Percentiles rank a stretch among this genome's conserved stretches.
phyloP scores from a whole-genome alignment of 2,113 vertebrate species.

The Hyperoodon ampullatus region DNA sequence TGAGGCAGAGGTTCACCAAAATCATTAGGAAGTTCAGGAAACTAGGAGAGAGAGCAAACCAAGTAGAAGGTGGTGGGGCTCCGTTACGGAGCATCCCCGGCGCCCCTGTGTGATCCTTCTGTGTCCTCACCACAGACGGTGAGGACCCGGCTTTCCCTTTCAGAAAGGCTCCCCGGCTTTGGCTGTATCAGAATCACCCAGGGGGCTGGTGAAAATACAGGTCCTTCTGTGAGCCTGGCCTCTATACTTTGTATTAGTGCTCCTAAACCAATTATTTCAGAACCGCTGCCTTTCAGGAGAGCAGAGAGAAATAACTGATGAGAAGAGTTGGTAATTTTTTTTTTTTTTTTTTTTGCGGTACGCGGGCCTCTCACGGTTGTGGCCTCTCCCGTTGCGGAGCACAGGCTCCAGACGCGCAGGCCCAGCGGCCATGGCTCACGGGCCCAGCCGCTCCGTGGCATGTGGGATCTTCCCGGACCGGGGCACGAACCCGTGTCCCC shows the following conservation, averaged over 20 bases:
- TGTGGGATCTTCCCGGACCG: too few species aligned
- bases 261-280: background rate
- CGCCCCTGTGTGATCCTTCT: accelerated
- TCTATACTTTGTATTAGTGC: background rate
- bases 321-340: background rate
- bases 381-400: too few species aligned
- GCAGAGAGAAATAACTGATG: background rate
- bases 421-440: too few species aligned
- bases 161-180: background rate
- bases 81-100: accelerated
- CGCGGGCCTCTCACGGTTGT: too few species aligned
- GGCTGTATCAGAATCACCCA: background rate
- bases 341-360: too few species aligned
- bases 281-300: background rate
- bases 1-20: background rate
- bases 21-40: constrained; percentile 50
- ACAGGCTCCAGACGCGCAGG: too few species aligned
- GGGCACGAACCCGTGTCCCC: too few species aligned
- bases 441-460: too few species aligned
- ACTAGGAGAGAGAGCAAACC: background rate
- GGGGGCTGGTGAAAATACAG: background rate
- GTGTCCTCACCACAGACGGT: accelerated
- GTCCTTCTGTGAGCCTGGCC: background rate
- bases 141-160: background rate
- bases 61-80: background rate